These are phyloP conservation scores for Babyrousa celebensis DNA, from an alignment of 2,797 vertebrate species.

Conservation along the genomic window DNA sequence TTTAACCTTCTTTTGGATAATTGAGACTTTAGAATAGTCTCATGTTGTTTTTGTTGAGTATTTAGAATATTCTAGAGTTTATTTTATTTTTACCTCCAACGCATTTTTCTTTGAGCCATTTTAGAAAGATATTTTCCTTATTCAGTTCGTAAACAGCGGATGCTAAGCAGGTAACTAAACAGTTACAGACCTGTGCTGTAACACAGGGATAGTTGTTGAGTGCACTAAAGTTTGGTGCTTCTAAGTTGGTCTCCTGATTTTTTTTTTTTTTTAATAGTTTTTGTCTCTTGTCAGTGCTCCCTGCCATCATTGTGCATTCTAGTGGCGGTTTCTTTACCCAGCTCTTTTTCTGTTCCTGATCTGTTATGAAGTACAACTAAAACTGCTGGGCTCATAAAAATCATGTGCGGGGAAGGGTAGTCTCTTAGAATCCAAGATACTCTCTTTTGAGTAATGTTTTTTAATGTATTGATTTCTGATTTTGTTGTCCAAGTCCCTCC, in stretches of 20 bases:
- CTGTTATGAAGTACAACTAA: slow-evolving; percentile 46
- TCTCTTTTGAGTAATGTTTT: background rate
- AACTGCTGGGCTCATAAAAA: slow-evolving; percentile 54
- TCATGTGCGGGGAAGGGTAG: slow-evolving; percentile 27
- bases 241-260: background rate
- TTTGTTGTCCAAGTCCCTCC: background rate
- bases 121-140: background rate
- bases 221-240: background rate
- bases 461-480: slow-evolving; percentile 57
- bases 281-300: background rate
- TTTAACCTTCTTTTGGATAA: slow-evolving; percentile 1
- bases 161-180: background rate
- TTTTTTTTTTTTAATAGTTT: background rate
- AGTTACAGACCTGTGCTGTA: background rate
- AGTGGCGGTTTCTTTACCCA: background rate
- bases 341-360: slow-evolving; percentile 53
- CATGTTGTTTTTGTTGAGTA: slow-evolving; percentile 38
- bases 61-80: slow-evolving; percentile 47
- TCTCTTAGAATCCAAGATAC: slow-evolving; percentile 20
- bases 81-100: slow-evolving; percentile 37
- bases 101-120: slow-evolving; percentile 40
- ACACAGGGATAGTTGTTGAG: background rate
- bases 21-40: slow-evolving; percentile 51
- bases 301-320: slow-evolving; percentile 16
- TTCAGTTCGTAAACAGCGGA: background rate